Percentiles rank a stretch among this genome's conserved stretches.
These are phyloP conservation scores for Encarsia formosa DNA, from an alignment of 2,888 invertebrate species.

Conservation along the genomic window DNA sequence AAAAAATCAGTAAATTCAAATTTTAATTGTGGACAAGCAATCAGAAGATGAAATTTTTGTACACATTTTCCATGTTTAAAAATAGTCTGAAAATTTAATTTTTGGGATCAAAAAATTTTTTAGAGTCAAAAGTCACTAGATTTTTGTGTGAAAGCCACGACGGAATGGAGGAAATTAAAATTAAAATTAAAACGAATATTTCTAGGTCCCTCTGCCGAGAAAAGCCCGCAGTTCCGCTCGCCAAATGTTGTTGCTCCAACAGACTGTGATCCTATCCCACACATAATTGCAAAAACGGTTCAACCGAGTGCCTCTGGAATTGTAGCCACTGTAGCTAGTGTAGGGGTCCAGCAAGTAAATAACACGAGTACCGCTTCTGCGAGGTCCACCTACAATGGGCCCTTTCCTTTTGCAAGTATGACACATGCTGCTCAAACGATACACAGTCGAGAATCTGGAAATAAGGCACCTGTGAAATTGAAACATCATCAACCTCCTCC, in stretches of 20 bases:
- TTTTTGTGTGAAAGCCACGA: too few relatives aligned
- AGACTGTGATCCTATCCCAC: constrained; percentile 63
- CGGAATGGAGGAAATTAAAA: too few relatives aligned
- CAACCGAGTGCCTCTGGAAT: constrained; percentile 38
- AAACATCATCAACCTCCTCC: constrained; percentile 50
- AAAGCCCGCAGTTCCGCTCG: constrained; percentile 62
- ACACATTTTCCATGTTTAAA: too few relatives aligned
- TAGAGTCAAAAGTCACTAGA: too few relatives aligned
- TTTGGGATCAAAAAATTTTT: too few relatives aligned
- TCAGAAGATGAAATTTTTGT: too few relatives aligned
- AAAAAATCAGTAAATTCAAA: too few relatives aligned
- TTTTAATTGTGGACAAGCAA: too few relatives aligned
- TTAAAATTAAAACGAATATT: too few relatives aligned
- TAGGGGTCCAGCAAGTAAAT: constrained; percentile 31
- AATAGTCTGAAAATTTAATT: too few relatives aligned
- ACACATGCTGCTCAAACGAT: constrained; percentile 79
- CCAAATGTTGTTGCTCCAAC: constrained; percentile 87
- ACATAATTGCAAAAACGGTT: constrained; percentile 45
- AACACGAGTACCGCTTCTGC: constrained; percentile 48
- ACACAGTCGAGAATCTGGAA: constrained; percentile 61
- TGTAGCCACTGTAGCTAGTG: constrained; percentile 36
- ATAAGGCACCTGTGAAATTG: constrained; percentile 40
- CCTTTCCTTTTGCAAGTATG: constrained; percentile 89
- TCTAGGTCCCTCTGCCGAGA: constrained; percentile 44
- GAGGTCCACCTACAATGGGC: constrained; percentile 56